phyloP scores from a whole-genome alignment of 2,888 invertebrate genomes.

The Chymomyza procnemis region DNA sequence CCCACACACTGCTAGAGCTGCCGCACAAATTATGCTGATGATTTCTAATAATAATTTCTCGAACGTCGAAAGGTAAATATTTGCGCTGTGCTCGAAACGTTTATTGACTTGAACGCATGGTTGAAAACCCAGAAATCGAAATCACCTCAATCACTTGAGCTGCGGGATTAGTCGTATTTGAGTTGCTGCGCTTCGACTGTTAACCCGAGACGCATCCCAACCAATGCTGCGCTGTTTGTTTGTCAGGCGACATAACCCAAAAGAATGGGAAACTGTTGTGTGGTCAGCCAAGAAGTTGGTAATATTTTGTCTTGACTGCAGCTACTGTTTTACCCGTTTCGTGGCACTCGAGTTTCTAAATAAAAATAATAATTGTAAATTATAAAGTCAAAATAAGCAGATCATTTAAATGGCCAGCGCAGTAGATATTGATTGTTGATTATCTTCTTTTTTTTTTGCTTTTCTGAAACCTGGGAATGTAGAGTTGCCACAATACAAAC shows the following conservation, averaged over 20 bases:
- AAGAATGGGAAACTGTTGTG: constrained; percentile 18
- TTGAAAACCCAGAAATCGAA: constrained; percentile 57
- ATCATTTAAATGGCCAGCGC: constrained; percentile 56
- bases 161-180: constrained; percentile 78
- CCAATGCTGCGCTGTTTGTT: constrained; percentile 6
- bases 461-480: constrained; percentile 12
- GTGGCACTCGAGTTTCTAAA: constrained; percentile 64
- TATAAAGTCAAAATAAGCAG: constrained; percentile 72
- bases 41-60: constrained; percentile 62
- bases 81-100: constrained; percentile 65
- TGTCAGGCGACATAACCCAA: constrained; percentile 3
- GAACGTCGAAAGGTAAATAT: constrained; percentile 63
- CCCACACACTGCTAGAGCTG: not conserved
- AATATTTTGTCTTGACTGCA: not conserved
- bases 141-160: constrained; percentile 77
- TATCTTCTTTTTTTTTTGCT: not conserved
- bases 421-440: not conserved
- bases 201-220: not conserved
- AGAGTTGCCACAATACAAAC: constrained; percentile 4
- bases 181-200: constrained; percentile 73
- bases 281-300: constrained; percentile 29
- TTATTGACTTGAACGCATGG: constrained; percentile 52
- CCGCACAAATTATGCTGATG: constrained; percentile 47
- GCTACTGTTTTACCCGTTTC: constrained; percentile 18
- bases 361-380: constrained; percentile 74